phyloP scores from a whole-genome alignment of 2,113 vertebrate genomes.

The Danionella cerebrum region DNA sequence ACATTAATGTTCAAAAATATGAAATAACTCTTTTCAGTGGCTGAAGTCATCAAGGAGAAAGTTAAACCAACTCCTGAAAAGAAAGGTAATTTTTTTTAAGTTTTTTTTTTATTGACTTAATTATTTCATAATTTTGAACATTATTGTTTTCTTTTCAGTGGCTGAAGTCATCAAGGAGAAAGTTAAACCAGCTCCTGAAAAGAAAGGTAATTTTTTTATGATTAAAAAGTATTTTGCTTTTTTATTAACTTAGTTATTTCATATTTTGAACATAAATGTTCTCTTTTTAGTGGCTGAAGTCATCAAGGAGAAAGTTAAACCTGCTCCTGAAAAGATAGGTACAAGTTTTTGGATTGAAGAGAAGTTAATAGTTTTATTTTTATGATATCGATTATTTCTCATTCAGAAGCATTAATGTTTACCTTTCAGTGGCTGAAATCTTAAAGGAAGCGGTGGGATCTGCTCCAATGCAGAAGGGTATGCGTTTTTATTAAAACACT shows the following conservation, averaged over 20 bases:
- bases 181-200: constrained; percentile 11
- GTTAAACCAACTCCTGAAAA: constrained; percentile 20
- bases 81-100: too few species aligned
- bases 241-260: too few species aligned
- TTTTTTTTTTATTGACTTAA: background rate
- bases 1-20: too few species aligned
- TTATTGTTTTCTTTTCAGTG: constrained; percentile 12
- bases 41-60: constrained; percentile 40
- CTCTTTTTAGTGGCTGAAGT: constrained; percentile 4
- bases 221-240: background rate
- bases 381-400: too few species aligned
- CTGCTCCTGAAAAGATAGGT: background rate
- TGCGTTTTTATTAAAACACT: background rate
- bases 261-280: too few species aligned
- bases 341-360: too few species aligned
- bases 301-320: constrained; percentile 1
- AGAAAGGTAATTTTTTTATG: background rate
- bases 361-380: too few species aligned
- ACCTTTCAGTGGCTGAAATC: constrained; percentile 8
- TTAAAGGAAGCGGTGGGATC: constrained; percentile 11
- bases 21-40: background rate
- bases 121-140: background rate
- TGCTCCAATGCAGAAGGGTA: background rate
- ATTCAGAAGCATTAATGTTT: background rate
- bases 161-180: constrained; percentile 13